phyloP scores from a whole-genome alignment of 2,113 vertebrate species.

The Hippocampus guttulatus region DNA sequence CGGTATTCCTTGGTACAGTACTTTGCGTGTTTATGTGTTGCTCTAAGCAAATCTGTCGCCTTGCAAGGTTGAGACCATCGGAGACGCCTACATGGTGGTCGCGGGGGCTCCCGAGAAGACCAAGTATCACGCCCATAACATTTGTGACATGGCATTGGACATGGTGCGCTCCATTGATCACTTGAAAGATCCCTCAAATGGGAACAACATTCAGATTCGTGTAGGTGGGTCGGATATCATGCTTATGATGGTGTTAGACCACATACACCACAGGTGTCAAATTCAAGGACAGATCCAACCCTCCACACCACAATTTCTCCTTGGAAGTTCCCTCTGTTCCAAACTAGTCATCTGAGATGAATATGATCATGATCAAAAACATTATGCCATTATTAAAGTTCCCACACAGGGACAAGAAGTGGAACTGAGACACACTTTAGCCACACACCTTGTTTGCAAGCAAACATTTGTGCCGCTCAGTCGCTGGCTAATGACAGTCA shows the following conservation, averaged over 20 bases:
- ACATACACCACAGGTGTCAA: not conserved
- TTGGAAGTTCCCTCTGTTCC: not conserved
- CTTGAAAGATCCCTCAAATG: slow-evolving; percentile 72
- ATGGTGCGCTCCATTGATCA: slow-evolving; percentile 75
- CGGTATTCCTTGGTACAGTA: not conserved
- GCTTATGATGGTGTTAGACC: not conserved
- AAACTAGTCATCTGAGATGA: not conserved
- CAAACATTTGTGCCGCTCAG: not conserved
- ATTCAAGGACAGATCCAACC: not conserved
- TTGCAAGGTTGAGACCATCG: slow-evolving; percentile 68
- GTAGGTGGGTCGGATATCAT: slow-evolving; percentile 57
- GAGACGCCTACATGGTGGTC: slow-evolving; percentile 73
- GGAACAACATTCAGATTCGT: slow-evolving; percentile 74
- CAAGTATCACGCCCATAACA: slow-evolving; percentile 74
- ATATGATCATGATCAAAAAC: not conserved
- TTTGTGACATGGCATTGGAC: slow-evolving; percentile 76
- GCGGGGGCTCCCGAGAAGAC: slow-evolving; percentile 73
- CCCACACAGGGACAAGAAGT: not conserved
- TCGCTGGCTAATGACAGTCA: not conserved
- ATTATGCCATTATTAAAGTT: not conserved
- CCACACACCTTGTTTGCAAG: not conserved
- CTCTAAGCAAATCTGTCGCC: not conserved
- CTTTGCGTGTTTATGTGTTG: not conserved
- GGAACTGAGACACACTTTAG: not conserved
- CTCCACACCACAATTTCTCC: not conserved